A percentile compares a stretch with the other conserved stretches of the same genome.
These are phyloP conservation scores for Pyxicephalus adspersus DNA, from an alignment of 2,113 vertebrate species.

Conservation along the genomic window DNA sequence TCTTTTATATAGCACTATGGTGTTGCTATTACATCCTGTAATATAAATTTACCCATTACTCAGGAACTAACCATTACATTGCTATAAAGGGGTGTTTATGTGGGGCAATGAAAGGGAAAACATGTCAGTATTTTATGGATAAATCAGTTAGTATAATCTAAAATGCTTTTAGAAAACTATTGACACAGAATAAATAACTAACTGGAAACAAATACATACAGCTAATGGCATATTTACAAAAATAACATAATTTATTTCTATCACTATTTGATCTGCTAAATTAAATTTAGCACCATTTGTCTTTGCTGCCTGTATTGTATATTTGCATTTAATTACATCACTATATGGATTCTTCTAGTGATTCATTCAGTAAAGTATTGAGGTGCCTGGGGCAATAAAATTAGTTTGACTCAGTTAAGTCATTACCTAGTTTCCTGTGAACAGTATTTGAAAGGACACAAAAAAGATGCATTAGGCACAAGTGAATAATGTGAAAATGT, in stretches of 20 bases:
- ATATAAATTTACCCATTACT: no score
- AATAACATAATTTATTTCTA: constrained; percentile 44
- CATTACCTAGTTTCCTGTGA: constrained; percentile 30
- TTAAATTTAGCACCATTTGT: constrained; percentile 36
- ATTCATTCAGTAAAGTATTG: constrained; percentile 27
- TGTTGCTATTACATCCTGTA: no score
- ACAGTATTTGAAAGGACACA: constrained; percentile 30
- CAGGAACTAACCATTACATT: no score
- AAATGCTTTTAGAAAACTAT: constrained; percentile 33
- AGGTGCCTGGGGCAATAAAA: constrained; percentile 47
- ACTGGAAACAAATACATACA: constrained; percentile 24
- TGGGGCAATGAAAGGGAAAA: no score
- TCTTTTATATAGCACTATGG: no score
- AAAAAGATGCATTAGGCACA: constrained; percentile 29
- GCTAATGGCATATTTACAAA: constrained; percentile 41
- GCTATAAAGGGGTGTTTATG: no score
- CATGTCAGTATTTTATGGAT: neutral
- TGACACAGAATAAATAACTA: constrained; percentile 6
- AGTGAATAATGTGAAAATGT: constrained; percentile 35
- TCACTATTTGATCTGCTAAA: constrained; percentile 42
- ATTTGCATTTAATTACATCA: constrained; percentile 51
- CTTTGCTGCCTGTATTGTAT: constrained; percentile 32
- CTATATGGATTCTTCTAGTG: constrained; percentile 32
- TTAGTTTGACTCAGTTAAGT: constrained; percentile 27
- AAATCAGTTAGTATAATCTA: neutral